These are phyloP conservation scores for Hemicentrotus pulcherrimus DNA, from an alignment of 35 echinoderm and acorn worm species.

Conservation along the genomic window DNA sequence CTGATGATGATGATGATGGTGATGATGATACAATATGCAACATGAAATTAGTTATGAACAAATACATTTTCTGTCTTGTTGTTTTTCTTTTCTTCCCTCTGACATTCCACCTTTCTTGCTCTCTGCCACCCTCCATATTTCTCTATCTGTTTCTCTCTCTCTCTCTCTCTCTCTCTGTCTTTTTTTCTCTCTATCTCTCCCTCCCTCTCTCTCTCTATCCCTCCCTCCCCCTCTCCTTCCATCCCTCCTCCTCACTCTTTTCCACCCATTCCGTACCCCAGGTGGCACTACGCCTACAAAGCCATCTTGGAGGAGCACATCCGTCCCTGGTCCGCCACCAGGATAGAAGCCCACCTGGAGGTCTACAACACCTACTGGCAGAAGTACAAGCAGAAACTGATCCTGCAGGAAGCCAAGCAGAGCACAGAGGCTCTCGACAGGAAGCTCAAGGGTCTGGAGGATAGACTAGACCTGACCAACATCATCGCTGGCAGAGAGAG, in stretches of 20 bases:
- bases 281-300: slow-evolving; percentile 91
- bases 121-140: too few species aligned
- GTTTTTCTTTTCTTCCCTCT: too few species aligned
- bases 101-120: too few species aligned
- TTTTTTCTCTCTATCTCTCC: background rate
- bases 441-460: slow-evolving; percentile 71
- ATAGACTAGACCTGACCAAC: slow-evolving; percentile 84
- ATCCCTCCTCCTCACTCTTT: background rate
- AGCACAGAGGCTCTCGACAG: slow-evolving; percentile 48
- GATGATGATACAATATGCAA: background rate
- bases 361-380: slow-evolving; percentile 75
- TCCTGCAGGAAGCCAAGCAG: slow-evolving; percentile 57
- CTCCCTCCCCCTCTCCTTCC: background rate
- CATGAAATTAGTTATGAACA: too few species aligned
- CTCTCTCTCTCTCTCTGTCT: too few species aligned
- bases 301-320: slow-evolving; percentile 88
- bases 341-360: slow-evolving; percentile 66
- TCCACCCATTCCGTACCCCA: background rate
- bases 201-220: background rate
- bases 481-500: slow-evolving; percentile 93
- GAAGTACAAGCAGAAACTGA: slow-evolving; percentile 81
- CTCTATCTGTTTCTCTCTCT: too few species aligned
- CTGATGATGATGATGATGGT: slow-evolving; percentile 47
- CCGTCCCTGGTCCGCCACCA: slow-evolving; percentile 75
- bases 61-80: too few species aligned